Evolutionary conservation across 2,888 invertebrate species (phyloP).

Genomic region (Sylvicola fuscatus): DNA sequence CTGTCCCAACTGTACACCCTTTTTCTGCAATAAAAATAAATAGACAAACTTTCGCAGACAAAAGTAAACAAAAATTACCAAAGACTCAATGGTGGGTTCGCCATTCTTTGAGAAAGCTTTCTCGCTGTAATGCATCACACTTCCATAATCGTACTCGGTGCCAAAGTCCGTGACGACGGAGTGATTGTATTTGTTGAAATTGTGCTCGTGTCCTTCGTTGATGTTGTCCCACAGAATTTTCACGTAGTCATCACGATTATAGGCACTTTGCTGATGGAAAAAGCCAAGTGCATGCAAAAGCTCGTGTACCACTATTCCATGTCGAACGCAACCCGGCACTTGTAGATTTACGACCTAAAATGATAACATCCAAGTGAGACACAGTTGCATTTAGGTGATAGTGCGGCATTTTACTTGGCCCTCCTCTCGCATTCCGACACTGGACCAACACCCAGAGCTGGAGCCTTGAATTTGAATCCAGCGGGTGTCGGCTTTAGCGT

Average conservation of each 20-base stretch:
- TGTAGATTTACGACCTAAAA: slow-evolving; percentile 30
- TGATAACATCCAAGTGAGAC: no score
- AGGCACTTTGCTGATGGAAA: slow-evolving; percentile 62
- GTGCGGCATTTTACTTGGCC: no score
- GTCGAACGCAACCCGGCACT: slow-evolving; percentile 32
- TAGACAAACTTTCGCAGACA: background rate
- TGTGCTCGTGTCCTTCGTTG: slow-evolving; percentile 27
- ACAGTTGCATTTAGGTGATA: slow-evolving; percentile 8
- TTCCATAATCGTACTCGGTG: slow-evolving; percentile 45
- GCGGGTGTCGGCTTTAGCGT: slow-evolving; percentile 30
- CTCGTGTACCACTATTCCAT: slow-evolving; percentile 54
- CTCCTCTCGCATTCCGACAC: slow-evolving; percentile 37
- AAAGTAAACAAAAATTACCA: slow-evolving; percentile 15
- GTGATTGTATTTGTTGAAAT: slow-evolving; percentile 44
- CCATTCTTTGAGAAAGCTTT: slow-evolving; percentile 47
- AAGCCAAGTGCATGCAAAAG: slow-evolving; percentile 63
- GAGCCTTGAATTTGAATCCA: slow-evolving; percentile 34
- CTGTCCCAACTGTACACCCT: slow-evolving; percentile 28
- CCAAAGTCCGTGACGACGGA: slow-evolving; percentile 42
- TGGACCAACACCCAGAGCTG: slow-evolving; percentile 41
- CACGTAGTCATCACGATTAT: slow-evolving; percentile 55
- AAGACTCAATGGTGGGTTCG: slow-evolving; percentile 40
- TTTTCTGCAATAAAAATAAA: slow-evolving; percentile 17
- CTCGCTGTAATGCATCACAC: slow-evolving; percentile 52
- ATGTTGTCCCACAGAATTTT: slow-evolving; percentile 52